Percentiles rank a stretch among this genome's conserved stretches.
Evolutionary conservation across 2,888 invertebrate genomes (phyloP).

Genomic region (Beris morrisii): DNA sequence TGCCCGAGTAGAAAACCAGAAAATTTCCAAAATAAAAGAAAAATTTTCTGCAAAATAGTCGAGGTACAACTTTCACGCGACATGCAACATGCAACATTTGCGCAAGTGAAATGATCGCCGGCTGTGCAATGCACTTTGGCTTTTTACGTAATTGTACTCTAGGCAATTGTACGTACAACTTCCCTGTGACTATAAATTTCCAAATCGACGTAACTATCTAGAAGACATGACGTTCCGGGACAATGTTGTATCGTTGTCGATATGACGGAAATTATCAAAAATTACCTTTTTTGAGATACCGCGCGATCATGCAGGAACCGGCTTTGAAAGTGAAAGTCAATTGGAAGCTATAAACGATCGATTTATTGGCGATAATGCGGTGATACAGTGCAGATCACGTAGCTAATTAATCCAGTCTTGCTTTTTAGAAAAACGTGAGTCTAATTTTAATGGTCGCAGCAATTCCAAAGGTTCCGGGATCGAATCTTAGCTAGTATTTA

Average conservation of each 20-base stretch:
- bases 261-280: slow-evolving; percentile 26
- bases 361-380: no score
- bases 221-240: no score
- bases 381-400: no score
- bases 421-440: no score
- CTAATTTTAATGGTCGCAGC: no score
- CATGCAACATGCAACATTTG: slow-evolving; percentile 8
- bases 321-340: no score
- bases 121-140: slow-evolving; percentile 8
- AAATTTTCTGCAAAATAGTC: slow-evolving; percentile 1
- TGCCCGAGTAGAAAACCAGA: no score
- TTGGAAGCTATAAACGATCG: no score
- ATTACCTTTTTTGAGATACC: background rate
- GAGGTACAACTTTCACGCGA: slow-evolving; percentile 15
- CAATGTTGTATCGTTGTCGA: slow-evolving; percentile 2
- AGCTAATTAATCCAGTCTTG: no score
- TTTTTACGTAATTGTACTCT: slow-evolving; percentile 20
- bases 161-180: slow-evolving; percentile 1
- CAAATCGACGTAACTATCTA: background rate
- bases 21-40: background rate
- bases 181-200: slow-evolving; percentile 18
- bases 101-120: slow-evolving; percentile 17
- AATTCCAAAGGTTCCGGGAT: no score
- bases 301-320: no score
- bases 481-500: no score